phyloP scores from a whole-genome alignment of 1,140 invertebrate genomes.

The Drosophila sturtevanti region DNA sequence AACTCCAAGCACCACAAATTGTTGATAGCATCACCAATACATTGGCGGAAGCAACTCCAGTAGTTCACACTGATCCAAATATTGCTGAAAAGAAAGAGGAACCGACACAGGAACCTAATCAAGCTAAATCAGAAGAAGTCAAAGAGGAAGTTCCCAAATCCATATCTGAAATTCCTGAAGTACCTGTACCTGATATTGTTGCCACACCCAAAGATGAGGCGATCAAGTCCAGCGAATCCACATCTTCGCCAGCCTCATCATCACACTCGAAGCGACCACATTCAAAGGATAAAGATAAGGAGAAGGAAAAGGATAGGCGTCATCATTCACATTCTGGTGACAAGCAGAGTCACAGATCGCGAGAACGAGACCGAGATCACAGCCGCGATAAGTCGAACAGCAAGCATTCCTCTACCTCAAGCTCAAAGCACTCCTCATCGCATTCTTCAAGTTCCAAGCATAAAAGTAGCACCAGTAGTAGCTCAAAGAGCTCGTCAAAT shows the following conservation, averaged over 20 bases:
- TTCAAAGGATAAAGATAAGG: constrained; percentile 46
- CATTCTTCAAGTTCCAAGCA: constrained; percentile 68
- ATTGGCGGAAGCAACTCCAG: not conserved
- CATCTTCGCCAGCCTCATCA: constrained; percentile 47
- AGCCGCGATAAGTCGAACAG: constrained; percentile 54
- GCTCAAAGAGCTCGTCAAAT: constrained; percentile 55
- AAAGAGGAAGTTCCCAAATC: not conserved
- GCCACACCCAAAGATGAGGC: constrained; percentile 24
- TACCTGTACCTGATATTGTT: not conserved
- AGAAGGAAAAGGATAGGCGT: constrained; percentile 46
- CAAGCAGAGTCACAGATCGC: constrained; percentile 48
- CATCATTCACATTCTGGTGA: constrained; percentile 50
- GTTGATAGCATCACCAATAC: constrained; percentile 2
- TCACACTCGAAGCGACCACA: constrained; percentile 57
- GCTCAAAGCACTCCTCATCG: constrained; percentile 65
- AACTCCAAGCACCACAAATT: not conserved
- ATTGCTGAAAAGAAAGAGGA: not conserved
- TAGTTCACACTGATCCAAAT: not conserved
- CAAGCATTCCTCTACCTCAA: constrained; percentile 58
- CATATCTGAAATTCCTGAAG: not conserved
- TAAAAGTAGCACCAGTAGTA: constrained; percentile 41
- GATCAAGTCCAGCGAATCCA: constrained; percentile 28
- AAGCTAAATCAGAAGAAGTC: not conserved
- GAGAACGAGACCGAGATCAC: constrained; percentile 38
- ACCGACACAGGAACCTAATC: not conserved